Evolutionary conservation across 2,888 invertebrate genomes (phyloP).

Genomic region (Pharmacophagus antenor): DNA sequence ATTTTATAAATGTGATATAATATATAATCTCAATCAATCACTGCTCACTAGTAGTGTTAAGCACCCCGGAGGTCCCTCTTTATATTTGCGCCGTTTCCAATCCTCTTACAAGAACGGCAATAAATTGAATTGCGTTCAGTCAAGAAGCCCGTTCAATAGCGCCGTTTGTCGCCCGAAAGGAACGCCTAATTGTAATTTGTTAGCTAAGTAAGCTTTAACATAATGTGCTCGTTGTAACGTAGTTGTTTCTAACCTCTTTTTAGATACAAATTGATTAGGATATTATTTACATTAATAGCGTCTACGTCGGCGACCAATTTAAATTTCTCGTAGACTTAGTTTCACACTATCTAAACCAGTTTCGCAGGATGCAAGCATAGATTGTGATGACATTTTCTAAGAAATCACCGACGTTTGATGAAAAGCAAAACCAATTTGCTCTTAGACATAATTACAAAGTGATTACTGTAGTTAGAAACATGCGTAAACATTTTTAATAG

Average conservation of each 20-base stretch:
- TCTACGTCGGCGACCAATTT: background rate
- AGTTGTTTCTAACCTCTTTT: background rate
- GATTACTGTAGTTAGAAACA: background rate
- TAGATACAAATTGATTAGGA: background rate
- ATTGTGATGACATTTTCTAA: slow-evolving; percentile 11
- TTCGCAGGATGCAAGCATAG: slow-evolving; percentile 8
- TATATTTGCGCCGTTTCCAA: slow-evolving; percentile 41
- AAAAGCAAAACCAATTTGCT: too few species aligned
- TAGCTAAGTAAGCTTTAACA: slow-evolving; percentile 17
- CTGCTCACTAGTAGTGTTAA: slow-evolving; percentile 8
- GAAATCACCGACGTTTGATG: background rate
- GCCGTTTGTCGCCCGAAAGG: slow-evolving; percentile 34
- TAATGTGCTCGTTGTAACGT: background rate
- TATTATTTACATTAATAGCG: background rate
- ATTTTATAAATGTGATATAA: background rate
- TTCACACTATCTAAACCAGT: slow-evolving; percentile 15
- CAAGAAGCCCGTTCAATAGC: slow-evolving; percentile 45
- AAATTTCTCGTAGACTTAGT: slow-evolving; percentile 10
- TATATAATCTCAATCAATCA: slow-evolving; percentile 7
- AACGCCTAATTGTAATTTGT: slow-evolving; percentile 28
- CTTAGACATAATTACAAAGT: too few species aligned
- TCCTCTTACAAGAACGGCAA: slow-evolving; percentile 45
- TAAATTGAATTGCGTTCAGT: slow-evolving; percentile 48
- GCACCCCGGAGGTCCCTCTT: slow-evolving; percentile 25
- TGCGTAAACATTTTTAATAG: too few species aligned